A percentile compares a stretch with the other conserved stretches of the same genome.
These are phyloP conservation scores for Unio delphinus DNA, from an alignment of 2,888 invertebrate genomes.

Conservation along the genomic window DNA sequence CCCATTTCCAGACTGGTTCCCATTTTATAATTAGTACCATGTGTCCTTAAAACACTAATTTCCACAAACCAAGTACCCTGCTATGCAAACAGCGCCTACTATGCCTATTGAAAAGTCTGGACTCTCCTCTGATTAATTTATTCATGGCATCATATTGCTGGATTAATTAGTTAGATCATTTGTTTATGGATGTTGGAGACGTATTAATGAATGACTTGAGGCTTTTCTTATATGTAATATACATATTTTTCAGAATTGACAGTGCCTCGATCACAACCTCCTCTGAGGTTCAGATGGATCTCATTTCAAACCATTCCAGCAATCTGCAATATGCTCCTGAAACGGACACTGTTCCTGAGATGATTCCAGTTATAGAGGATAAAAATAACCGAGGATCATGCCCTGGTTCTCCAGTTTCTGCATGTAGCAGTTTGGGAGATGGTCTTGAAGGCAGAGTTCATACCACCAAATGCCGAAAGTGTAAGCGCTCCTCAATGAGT, in stretches of 20 bases:
- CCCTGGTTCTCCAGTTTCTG: conserved; percentile 60
- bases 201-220: too few relatives aligned
- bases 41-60: too few relatives aligned
- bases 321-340: conserved; percentile 3
- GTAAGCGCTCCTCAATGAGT: conserved; percentile 44
- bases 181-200: too few relatives aligned
- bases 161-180: too few relatives aligned
- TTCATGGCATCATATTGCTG: too few relatives aligned
- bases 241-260: conserved; percentile 23
- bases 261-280: conserved; percentile 32
- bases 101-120: too few relatives aligned
- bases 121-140: too few relatives aligned
- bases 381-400: conserved; percentile 39
- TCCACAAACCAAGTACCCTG: too few relatives aligned
- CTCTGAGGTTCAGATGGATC: conserved; percentile 43
- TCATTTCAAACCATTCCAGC: conserved; percentile 14
- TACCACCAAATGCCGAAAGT: conserved; percentile 40
- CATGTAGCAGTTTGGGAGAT: conserved; percentile 53
- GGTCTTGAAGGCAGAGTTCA: conserved; percentile 38
- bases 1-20: too few relatives aligned
- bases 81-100: too few relatives aligned
- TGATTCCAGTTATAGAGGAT: conserved; percentile 13
- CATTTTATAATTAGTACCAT: too few relatives aligned
- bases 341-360: too few relatives aligned
- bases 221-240: background rate